Percentiles rank a stretch among this genome's conserved stretches.
Conservation (phyloP, 2,888 invertebrate species). For the Ectropis crepuscularia region DNA sequence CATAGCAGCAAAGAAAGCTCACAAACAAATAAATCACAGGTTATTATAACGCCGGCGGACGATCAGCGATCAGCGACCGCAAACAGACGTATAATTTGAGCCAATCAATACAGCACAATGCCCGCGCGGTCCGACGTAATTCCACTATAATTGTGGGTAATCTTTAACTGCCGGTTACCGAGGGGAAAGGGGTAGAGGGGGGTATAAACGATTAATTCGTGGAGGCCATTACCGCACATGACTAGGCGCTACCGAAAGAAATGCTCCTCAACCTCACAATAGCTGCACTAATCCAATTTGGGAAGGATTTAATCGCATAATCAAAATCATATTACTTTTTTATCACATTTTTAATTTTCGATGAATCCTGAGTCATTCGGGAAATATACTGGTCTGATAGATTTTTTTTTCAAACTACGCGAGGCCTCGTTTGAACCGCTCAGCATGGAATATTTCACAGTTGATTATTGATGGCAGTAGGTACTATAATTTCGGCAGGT, state of each 20-base stretch:
- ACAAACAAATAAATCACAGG: slow-evolving; percentile 32
- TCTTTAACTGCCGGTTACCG: slow-evolving; percentile 37
- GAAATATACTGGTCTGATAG: no score
- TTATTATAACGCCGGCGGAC: slow-evolving; percentile 14
- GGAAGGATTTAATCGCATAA: neutral
- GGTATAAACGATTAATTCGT: slow-evolving; percentile 46
- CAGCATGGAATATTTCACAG: no score
- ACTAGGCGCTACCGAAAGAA: slow-evolving; percentile 54
- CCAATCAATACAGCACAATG: slow-evolving; percentile 34
- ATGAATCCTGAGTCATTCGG: no score
- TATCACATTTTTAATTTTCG: no score
- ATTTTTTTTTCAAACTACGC: no score
- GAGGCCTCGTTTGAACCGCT: no score
- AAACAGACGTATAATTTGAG: slow-evolving; percentile 31
- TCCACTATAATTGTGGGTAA: slow-evolving; percentile 50
- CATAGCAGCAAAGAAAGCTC: slow-evolving; percentile 7
- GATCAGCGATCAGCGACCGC: slow-evolving; percentile 24
- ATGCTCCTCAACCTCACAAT: neutral
- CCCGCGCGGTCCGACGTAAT: slow-evolving; percentile 16
- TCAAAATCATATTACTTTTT: neutral
- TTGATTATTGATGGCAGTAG: no score
- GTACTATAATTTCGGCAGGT: no score
- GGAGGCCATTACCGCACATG: slow-evolving; percentile 65
- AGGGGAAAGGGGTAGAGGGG: slow-evolving; percentile 6
- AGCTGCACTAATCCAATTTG: neutral